Percentiles rank a stretch among this genome's conserved stretches.
Conservation (phyloP, 1,140 invertebrate genomes). For the Ectropis grisescens region DNA sequence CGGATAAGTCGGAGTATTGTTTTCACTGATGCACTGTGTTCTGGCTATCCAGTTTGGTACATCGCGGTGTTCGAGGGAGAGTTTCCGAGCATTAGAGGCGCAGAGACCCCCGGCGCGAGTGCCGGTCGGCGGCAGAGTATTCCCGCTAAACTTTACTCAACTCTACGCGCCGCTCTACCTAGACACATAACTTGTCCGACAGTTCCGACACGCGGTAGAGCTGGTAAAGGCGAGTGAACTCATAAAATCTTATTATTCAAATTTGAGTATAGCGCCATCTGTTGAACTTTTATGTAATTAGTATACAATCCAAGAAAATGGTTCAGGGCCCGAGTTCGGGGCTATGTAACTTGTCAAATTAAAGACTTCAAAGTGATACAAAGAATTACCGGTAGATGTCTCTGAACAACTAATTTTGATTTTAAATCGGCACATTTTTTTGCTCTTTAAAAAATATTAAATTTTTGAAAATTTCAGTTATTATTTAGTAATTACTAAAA, state of each 20-base stretch:
- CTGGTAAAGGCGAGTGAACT: constrained; percentile 48
- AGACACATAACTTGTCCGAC: constrained; percentile 34
- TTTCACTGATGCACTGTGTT: constrained; percentile 46
- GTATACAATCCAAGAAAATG: no score
- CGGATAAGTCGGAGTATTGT: constrained; percentile 16
- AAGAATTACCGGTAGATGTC: no score
- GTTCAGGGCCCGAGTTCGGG: no score
- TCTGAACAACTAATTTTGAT: no score
- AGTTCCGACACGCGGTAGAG: constrained; percentile 15
- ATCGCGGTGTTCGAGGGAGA: constrained; percentile 52
- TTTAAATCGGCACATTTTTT: no score
- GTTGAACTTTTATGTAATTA: no score
- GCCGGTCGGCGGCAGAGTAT: constrained; percentile 56
- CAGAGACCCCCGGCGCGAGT: constrained; percentile 50
- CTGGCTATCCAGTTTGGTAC: constrained; percentile 47
- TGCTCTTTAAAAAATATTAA: no score
- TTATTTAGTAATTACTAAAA: no score
- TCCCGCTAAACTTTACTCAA: constrained; percentile 37
- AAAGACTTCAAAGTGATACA: no score
- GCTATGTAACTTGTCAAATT: no score
- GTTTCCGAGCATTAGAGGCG: constrained; percentile 16
- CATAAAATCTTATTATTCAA: constrained; percentile 33
- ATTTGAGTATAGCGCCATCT: constrained; percentile 24
- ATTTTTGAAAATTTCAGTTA: no score
- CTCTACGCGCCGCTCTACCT: constrained; percentile 21